Conservation (phyloP, 2,888 invertebrate genomes). For the Ophraella communa region DNA sequence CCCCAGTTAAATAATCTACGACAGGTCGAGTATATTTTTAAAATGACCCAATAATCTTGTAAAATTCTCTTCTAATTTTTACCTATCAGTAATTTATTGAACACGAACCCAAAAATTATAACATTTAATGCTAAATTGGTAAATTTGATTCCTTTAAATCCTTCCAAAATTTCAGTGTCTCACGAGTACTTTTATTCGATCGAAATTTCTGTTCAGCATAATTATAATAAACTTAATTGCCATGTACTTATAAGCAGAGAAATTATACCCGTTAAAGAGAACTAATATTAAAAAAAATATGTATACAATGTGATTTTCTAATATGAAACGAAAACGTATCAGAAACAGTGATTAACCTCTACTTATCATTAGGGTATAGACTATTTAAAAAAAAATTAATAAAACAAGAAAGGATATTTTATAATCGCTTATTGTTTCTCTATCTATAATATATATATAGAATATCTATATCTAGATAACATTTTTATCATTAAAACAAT, state of each 20-base stretch:
- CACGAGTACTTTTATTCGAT: conserved; percentile 43
- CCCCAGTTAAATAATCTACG: too few species aligned
- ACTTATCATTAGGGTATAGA: conserved; percentile 41
- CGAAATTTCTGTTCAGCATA: too few species aligned
- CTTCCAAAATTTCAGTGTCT: conserved; percentile 52
- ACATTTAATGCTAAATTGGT: too few species aligned
- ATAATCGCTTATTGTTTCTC: conserved; percentile 47
- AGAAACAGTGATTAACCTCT: conserved; percentile 60
- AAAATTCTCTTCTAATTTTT: too few species aligned
- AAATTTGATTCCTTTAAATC: too few species aligned
- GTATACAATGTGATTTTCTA: conserved; percentile 56
- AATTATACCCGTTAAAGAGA: conserved; percentile 34
- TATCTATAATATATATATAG: too few species aligned
- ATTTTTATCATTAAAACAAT: conserved; percentile 25
- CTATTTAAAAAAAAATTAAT: conserved; percentile 33
- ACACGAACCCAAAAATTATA: too few species aligned
- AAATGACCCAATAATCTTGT: too few species aligned
- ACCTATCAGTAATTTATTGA: too few species aligned
- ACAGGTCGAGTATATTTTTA: too few species aligned
- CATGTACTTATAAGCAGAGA: conserved; percentile 19
- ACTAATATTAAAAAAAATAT: too few species aligned
- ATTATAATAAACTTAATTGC: conserved; percentile 33
- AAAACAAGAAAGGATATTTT: conserved; percentile 45
- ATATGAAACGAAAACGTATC: conserved; percentile 61
- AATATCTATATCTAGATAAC: too few species aligned